Evolutionary conservation across 64 coral and sea anemone genomes (phyloP).

Genomic region (Dendronephthya gigantea): DNA sequence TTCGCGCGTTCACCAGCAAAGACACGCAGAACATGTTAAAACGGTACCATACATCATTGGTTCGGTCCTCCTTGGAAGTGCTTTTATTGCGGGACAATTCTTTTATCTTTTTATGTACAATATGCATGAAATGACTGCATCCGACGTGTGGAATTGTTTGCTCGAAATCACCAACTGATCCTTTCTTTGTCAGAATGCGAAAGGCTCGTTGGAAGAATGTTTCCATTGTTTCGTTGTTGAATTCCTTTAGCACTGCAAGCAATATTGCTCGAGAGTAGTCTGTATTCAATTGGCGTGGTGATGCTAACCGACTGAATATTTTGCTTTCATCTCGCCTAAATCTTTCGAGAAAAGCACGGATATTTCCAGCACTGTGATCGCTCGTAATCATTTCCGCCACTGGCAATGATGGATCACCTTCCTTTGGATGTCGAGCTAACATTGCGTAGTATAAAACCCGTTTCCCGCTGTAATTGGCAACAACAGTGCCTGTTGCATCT

Average conservation of each 20-base stretch:
- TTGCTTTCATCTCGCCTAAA: not conserved
- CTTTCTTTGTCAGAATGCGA: not conserved
- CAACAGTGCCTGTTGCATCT: constrained; percentile 22
- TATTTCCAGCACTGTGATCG: constrained; percentile 22
- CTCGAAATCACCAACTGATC: not conserved
- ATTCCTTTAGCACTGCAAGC: not conserved
- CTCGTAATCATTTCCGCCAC: constrained; percentile 30
- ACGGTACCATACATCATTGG: too few relatives aligned
- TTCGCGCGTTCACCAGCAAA: too few relatives aligned
- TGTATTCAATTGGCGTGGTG: not conserved
- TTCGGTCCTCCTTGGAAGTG: not conserved
- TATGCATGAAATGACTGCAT: constrained; percentile 36
- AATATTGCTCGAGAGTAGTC: not conserved
- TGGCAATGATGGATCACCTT: not conserved
- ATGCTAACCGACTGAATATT: not conserved
- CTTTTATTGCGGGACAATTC: not conserved
- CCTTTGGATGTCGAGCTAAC: not conserved
- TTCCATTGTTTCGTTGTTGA: not conserved
- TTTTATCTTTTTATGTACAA: not conserved
- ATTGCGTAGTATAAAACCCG: constrained; percentile 31
- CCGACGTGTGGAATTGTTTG: constrained; percentile 21
- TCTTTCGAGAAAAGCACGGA: not conserved
- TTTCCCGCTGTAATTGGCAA: not conserved
- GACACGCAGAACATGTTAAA: too few relatives aligned
- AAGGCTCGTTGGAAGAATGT: constrained; percentile 12